Evolutionary conservation across 2,797 vertebrate genomes (phyloP).

Genomic region (Cyprinella venusta): DNA sequence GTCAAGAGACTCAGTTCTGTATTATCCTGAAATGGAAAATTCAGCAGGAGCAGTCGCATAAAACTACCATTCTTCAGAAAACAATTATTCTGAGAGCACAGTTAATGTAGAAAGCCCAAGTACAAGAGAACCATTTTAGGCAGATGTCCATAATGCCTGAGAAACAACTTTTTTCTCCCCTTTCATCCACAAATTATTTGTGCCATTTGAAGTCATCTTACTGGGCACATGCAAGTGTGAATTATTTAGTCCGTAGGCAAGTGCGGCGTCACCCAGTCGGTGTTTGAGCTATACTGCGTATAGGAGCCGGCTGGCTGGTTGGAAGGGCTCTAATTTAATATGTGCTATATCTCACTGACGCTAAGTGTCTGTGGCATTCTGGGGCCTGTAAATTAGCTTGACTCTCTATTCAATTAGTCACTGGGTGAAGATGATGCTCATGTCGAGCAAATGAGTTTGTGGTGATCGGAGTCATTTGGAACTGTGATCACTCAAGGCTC

Average conservation of each 20-base stretch:
- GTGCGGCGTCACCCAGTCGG: conserved; percentile 17
- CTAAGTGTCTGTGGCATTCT: conserved; percentile 63
- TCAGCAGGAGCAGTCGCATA: not conserved
- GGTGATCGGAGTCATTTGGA: conserved; percentile 40
- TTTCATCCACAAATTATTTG: not conserved
- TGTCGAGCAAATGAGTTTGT: conserved; percentile 46
- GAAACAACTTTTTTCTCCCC: not conserved
- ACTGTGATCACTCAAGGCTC: conserved; percentile 45
- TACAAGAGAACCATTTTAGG: conserved; percentile 6
- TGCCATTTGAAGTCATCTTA: conserved; percentile 30
- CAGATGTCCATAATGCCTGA: not conserved
- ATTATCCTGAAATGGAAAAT: conserved; percentile 13
- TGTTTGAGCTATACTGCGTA: conserved; percentile 29
- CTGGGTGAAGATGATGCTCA: conserved; percentile 54
- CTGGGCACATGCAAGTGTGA: conserved; percentile 29
- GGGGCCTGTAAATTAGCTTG: conserved; percentile 63
- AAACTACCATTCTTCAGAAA: not conserved
- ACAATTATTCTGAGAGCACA: conserved; percentile 18
- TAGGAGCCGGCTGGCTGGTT: conserved; percentile 40
- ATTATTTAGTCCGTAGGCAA: conserved; percentile 36
- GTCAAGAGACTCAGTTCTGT: conserved; percentile 34
- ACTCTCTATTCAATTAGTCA: conserved; percentile 66
- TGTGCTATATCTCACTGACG: conserved; percentile 59
- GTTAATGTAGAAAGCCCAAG: conserved; percentile 6
- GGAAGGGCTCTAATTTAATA: conserved; percentile 61